Base-by-base conservation (phyloP, 2,888 invertebrate genomes). In the Caenorhabditis sp. region DNA sequence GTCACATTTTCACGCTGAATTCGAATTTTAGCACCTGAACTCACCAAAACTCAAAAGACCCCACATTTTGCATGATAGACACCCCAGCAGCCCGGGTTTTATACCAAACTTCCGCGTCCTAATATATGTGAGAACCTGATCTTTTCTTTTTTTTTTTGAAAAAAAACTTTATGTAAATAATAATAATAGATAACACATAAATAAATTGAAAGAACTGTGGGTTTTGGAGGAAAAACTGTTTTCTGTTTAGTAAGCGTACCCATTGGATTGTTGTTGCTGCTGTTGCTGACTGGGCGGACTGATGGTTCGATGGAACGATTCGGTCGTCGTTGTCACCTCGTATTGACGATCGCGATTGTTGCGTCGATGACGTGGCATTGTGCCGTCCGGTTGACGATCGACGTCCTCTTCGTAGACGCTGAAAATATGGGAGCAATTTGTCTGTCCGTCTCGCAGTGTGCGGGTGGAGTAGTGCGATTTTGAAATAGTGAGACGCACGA, bases 271-370 rank as follows among this genome's bases (percentile, higher is more conserved):
- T 31, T 80, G 69, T 6, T 60, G 67, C 26, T 60, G 67, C 26
- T 69, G 79, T 27, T 71, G 77, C 24, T 72, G 54, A 23, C 57
- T 69, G 21, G 84, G 86, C 17, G 87, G 87, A 54, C 77, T 77
- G 72, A 88, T 87, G 14, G 87, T 87, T 19, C 87, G 83, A 64
- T 87, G 87, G 80, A 88, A 86, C 51, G 82, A 82, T 71, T 87
- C 87, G 31, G 87, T 87, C 31, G 87, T 87, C 14, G 87, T 87
- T 37, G 87, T 87, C 60, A 78, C 80, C 66, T 80, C 80, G 66
- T 80, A 81, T 55, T 79, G 73, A 53, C 79, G 73, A 66, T 81
- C 81, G 54, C 79, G 77, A n/a, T n/a, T n/a, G 66, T 86, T 85
- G 37, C 85, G 76, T 55, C 84, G 79, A 57, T 82, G 82, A 58